Conservation (phyloP, 1,140 invertebrate genomes). For the Calephelis virginiensis region DNA sequence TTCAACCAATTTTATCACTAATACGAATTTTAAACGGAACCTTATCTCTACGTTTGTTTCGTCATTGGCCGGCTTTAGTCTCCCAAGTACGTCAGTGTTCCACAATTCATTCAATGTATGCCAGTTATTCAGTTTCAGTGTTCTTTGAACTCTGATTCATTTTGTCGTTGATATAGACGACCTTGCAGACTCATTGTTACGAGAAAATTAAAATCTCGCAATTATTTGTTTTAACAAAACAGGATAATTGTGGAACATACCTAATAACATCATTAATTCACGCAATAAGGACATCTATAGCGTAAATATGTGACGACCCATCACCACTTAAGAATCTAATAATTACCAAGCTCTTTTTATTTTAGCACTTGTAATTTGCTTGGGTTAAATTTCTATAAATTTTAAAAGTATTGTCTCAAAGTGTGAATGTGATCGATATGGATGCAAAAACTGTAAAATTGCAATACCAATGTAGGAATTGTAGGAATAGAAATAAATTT, state of each 20-base stretch:
- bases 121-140: slow-evolving; percentile 10
- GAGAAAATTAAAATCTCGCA: neutral
- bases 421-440: too few relatives aligned
- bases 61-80: neutral
- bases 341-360: too few relatives aligned
- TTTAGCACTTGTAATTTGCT: too few relatives aligned
- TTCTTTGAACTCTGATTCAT: slow-evolving; percentile 13
- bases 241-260: neutral
- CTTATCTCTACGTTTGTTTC: neutral
- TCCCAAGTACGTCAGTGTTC: slow-evolving; percentile 4
- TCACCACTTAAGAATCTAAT: too few relatives aligned
- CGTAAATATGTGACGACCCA: too few relatives aligned
- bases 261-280: neutral
- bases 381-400: too few relatives aligned
- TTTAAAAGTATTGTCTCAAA: too few relatives aligned
- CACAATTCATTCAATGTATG: slow-evolving; percentile 14
- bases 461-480: too few relatives aligned
- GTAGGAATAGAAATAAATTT: too few relatives aligned
- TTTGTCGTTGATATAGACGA: slow-evolving; percentile 7
- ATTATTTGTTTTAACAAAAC: slow-evolving; percentile 1
- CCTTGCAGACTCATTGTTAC: slow-evolving; percentile 9
- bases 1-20: too few relatives aligned
- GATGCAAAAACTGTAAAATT: too few relatives aligned
- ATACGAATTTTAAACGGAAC: neutral
- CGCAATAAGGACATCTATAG: too few relatives aligned